Percentiles rank a stretch among this genome's conserved stretches.
Conservation (phyloP, 2,888 invertebrate genomes). For the Tenthredo mesomela region DNA sequence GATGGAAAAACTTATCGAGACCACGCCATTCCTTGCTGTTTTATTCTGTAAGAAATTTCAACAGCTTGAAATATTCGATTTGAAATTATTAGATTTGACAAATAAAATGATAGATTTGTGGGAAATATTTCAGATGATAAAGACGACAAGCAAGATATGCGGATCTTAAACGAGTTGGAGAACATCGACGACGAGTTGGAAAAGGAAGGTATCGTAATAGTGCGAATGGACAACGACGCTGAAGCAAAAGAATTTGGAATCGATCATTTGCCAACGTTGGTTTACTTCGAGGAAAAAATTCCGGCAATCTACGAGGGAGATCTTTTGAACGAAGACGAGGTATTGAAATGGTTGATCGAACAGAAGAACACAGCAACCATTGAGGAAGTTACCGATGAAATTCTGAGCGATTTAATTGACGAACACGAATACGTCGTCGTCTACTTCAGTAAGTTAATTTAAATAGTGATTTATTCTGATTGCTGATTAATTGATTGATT, state of each 20-base stretch:
- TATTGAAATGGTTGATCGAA: constrained; percentile 92
- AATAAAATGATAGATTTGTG: constrained; percentile 19
- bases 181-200: constrained; percentile 96
- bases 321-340: constrained; percentile 94
- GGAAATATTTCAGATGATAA: constrained; percentile 86
- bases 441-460: constrained; percentile 87
- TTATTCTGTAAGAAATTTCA: constrained; percentile 88
- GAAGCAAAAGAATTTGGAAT: constrained; percentile 96
- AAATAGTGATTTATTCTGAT: background rate
- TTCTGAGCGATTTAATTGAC: constrained; percentile 90
- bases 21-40: constrained; percentile 90
- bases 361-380: constrained; percentile 95
- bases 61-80: background rate
- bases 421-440: constrained; percentile 97
- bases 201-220: constrained; percentile 93
- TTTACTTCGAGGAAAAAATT: constrained; percentile 95
- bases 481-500: background rate
- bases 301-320: constrained; percentile 96
- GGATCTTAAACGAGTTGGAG: constrained; percentile 92
- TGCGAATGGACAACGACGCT: constrained; percentile 92
- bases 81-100: background rate
- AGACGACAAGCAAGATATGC: constrained; percentile 93
- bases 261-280: constrained; percentile 90
- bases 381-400: constrained; percentile 96
- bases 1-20: constrained; percentile 94